These are phyloP conservation scores for Morinoia aosen DNA, from an alignment of 2,888 invertebrate genomes.

Conservation along the genomic window DNA sequence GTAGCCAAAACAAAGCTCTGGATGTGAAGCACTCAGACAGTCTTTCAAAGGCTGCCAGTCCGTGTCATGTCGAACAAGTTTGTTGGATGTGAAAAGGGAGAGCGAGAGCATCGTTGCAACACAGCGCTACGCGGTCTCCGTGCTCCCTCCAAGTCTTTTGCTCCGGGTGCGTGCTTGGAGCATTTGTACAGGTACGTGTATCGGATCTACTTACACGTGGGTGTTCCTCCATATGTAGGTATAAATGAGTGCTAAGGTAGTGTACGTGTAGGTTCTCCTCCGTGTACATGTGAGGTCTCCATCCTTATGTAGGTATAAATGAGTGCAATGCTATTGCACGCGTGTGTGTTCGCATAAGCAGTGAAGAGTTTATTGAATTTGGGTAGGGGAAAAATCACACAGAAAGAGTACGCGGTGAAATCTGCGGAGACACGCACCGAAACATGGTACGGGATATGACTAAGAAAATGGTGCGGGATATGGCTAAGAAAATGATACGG, in stretches of 20 bases:
- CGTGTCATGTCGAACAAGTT: constrained; percentile 33
- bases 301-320: too few species aligned
- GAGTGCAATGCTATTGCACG: too few species aligned
- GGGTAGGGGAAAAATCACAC: too few species aligned
- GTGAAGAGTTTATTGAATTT: too few species aligned
- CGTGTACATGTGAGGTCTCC: background rate
- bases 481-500: too few species aligned
- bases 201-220: background rate
- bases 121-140: background rate
- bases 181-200: background rate
- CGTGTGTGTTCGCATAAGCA: too few species aligned
- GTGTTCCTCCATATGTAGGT: background rate
- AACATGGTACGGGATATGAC: too few species aligned
- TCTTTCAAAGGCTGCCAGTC: constrained; percentile 29
- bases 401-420: too few species aligned
- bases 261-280: background rate
- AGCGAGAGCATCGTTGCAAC: background rate
- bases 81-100: background rate
- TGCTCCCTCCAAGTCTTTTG: background rate
- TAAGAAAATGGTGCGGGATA: too few species aligned
- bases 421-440: too few species aligned
- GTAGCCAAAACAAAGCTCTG: constrained; percentile 46
- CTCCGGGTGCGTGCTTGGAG: background rate
- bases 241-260: too few species aligned
- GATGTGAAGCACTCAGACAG: constrained; percentile 33